These are phyloP conservation scores for Toxotes chatareus DNA, from an alignment of 2,113 vertebrate species.

Conservation along the genomic window DNA sequence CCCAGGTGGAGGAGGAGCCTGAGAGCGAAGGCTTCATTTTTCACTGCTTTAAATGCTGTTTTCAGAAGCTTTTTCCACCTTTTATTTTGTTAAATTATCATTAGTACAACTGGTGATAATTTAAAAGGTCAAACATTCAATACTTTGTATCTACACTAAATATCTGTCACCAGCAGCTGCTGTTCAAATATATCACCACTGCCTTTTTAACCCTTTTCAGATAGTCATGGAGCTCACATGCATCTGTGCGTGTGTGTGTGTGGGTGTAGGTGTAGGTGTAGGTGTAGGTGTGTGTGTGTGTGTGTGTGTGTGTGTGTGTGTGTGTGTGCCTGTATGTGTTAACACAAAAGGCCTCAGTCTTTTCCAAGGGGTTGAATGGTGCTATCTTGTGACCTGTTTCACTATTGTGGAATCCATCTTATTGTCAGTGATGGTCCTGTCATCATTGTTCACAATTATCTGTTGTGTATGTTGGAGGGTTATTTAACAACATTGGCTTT, in stretches of 20 bases:
- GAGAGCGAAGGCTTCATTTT: background rate
- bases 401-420: constrained; percentile 74
- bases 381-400: constrained; percentile 76
- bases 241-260: background rate
- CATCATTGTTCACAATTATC: constrained; percentile 50
- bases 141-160: background rate
- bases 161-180: constrained; percentile 3
- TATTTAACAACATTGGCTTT: constrained; percentile 79
- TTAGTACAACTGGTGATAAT: background rate
- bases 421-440: constrained; percentile 31
- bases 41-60: background rate
- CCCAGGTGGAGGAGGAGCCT: background rate
- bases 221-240: constrained; percentile 17
- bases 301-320: constrained; percentile 24
- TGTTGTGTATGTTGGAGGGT: constrained; percentile 62
- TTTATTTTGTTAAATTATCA: too few species aligned
- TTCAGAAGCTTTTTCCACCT: background rate
- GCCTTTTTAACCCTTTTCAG: background rate
- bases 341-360: constrained; percentile 28
- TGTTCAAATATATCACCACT: background rate
- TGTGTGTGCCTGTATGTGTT: constrained; percentile 16
- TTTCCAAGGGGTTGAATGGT: constrained; percentile 65
- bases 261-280: constrained; percentile 1
- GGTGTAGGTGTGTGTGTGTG: too few species aligned
- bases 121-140: background rate